A percentile compares a stretch with the other conserved stretches of the same genome.
phyloP scores from a whole-genome alignment of 1,140 invertebrate genomes.

The Chionoecetes opilio region DNA sequence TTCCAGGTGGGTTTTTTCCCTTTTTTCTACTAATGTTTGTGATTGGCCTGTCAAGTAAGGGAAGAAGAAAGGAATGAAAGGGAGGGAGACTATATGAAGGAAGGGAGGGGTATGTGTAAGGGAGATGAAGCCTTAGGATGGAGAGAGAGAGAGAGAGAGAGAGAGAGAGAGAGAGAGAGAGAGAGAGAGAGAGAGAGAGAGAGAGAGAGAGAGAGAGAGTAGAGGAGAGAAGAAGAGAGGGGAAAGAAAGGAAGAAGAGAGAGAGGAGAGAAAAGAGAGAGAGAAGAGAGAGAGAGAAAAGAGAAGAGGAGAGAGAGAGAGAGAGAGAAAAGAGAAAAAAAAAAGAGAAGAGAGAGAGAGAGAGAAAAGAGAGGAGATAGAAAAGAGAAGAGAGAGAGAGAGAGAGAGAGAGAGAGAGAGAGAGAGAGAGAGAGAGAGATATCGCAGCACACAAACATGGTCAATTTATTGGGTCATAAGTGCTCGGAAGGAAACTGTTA shows the following conservation, averaged over 20 bases:
- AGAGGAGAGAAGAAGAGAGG: background rate
- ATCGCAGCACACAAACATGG: too few relatives aligned
- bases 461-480: too few relatives aligned
- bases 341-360: background rate
- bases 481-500: too few relatives aligned
- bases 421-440: too few relatives aligned
- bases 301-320: background rate
- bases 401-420: background rate
- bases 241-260: background rate
- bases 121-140: background rate
- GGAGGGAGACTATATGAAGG: too few relatives aligned
- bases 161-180: slow-evolving; percentile 3
- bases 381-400: background rate
- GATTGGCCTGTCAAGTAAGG: background rate
- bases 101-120: background rate
- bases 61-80: too few relatives aligned
- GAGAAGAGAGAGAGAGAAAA: background rate
- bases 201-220: background rate
- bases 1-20: too few relatives aligned
- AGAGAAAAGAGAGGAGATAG: background rate
- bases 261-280: background rate
- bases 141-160: background rate
- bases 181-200: background rate
- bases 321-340: background rate
- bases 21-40: too few relatives aligned